Percentiles rank a stretch among this genome's conserved stretches.
Evolutionary conservation across 2,888 invertebrate species (phyloP).

Genomic region (Ichneumoninae sp.): DNA sequence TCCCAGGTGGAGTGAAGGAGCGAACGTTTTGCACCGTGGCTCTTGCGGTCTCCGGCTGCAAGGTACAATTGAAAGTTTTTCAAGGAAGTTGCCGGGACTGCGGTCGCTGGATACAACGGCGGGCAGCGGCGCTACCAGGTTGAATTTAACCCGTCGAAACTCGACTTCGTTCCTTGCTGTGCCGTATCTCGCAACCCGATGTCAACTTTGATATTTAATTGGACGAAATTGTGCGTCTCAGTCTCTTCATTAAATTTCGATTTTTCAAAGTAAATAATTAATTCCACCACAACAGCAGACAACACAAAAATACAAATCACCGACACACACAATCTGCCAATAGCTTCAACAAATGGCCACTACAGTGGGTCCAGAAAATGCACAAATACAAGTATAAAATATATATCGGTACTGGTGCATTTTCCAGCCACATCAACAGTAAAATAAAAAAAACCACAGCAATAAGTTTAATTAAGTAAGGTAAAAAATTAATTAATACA

Average conservation of each 20-base stretch:
- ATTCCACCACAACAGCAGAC: no score
- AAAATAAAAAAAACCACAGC: no score
- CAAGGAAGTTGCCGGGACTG: constrained; percentile 53
- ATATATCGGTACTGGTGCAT: no score
- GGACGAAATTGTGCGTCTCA: constrained; percentile 18
- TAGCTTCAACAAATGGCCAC: no score
- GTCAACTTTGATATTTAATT: constrained; percentile 49
- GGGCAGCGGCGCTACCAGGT: constrained; percentile 1
- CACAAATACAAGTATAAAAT: no score
- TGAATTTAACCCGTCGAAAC: constrained; percentile 40
- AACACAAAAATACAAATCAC: no score
- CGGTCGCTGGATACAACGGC: constrained; percentile 49
- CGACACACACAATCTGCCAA: no score
- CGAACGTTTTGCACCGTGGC: constrained; percentile 57
- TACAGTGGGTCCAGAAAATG: no score
- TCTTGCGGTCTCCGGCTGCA: constrained; percentile 54
- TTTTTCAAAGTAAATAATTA: no score
- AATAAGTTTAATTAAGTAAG: no score
- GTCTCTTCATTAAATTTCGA: background rate
- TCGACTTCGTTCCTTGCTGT: constrained; percentile 43
- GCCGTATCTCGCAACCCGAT: constrained; percentile 17
- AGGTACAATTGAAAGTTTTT: constrained; percentile 65
- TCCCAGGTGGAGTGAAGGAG: constrained; percentile 42
- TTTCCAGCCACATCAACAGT: no score
- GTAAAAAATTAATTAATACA: no score